phyloP scores from a whole-genome alignment of 2,797 vertebrate species.

The Chaetophractus vellerosus region DNA sequence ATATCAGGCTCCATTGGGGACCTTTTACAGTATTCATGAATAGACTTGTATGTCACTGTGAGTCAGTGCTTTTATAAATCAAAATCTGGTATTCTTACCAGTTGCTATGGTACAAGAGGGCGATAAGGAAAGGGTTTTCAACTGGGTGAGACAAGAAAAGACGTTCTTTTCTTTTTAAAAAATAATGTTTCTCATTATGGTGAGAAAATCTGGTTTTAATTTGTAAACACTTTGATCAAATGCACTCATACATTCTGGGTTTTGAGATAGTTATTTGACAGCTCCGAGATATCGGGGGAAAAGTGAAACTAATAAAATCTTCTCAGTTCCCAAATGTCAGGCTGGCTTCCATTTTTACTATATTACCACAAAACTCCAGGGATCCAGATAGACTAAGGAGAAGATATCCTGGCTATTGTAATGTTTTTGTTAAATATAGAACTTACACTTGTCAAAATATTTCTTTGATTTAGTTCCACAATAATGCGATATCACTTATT shows the following conservation, averaged over 20 bases:
- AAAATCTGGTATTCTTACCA: not conserved
- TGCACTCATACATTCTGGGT: not conserved
- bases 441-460: not conserved
- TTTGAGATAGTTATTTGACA: not conserved
- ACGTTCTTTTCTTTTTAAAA: not conserved
- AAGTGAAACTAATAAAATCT: not conserved
- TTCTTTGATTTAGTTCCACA: not conserved
- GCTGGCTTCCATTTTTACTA: not conserved
- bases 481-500: not conserved
- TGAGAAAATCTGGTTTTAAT: constrained; percentile 37
- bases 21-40: not conserved
- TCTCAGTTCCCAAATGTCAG: not conserved
- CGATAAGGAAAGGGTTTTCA: constrained; percentile 60
- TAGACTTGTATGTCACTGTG: not conserved
- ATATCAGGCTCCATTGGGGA: not conserved
- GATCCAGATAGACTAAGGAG: not conserved
- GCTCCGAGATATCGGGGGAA: not conserved
- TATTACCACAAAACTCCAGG: not conserved
- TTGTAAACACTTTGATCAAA: not conserved
- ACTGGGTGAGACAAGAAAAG: not conserved
- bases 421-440: not conserved
- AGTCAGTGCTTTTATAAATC: constrained; percentile 17
- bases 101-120: not conserved
- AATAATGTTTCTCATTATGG: constrained; percentile 2
- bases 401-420: not conserved